A percentile compares a stretch with the other conserved stretches of the same genome.
These are phyloP conservation scores for Quiscalus mexicanus DNA, from an alignment of 2,113 vertebrate species.

Conservation along the genomic window DNA sequence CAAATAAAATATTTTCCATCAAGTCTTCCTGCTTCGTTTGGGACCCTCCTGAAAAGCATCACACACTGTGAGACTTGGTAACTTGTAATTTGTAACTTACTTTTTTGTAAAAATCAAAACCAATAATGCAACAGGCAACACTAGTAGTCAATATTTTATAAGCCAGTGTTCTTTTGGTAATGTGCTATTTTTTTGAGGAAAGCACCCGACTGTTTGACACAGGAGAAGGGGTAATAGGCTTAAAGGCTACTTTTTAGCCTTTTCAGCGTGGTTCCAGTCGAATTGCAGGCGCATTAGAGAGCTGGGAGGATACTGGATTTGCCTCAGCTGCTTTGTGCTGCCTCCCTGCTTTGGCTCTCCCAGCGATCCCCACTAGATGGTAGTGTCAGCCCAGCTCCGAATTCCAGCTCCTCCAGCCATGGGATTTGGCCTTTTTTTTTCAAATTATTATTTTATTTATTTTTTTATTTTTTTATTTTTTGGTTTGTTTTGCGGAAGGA, in stretches of 20 bases:
- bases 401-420: fast-evolving
- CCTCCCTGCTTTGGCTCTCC: neutral
- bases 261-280: neutral
- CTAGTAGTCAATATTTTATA: neutral
- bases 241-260: neutral
- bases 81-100: neutral
- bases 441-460: neutral
- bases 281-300: too few species aligned
- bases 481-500: neutral
- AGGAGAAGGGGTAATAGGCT: neutral
- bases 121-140: neutral
- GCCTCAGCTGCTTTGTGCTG: neutral
- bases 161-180: neutral
- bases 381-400: neutral
- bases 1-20: neutral
- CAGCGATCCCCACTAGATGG: neutral
- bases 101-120: neutral
- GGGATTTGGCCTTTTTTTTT: neutral
- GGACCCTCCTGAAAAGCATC: neutral
- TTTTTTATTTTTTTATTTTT: too few species aligned
- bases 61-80: neutral
- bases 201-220: neutral
- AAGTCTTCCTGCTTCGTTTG: neutral
- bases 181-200: neutral
- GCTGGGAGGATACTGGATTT: fast-evolving